Base-by-base conservation (phyloP, 92 coral and sea anemone genomes). In the Pocillopora grandis region DNA sequence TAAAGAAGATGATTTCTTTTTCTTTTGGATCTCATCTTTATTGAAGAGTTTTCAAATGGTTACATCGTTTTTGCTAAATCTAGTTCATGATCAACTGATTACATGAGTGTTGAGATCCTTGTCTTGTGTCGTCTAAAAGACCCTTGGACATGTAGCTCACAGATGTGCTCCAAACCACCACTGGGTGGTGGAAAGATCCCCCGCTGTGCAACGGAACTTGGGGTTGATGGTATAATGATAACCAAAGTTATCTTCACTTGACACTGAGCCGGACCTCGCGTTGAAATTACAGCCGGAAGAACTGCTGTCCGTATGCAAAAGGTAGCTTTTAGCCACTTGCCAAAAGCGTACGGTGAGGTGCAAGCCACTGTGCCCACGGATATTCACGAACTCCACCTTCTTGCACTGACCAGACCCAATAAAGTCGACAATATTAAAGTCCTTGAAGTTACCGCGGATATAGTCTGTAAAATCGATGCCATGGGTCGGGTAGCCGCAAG, bases 141-240 rank as follows among this genome's bases (percentile, higher is more conserved):
- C 49, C 49, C 1, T 42, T 42, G 3, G 49, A 6, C 6, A 6
- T 42, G 4, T 0, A 2, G 72, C 18, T 88, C 76, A 86, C 78
- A 86, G 75, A 71, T 89, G 87, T 42, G 93, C 96, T 49, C 96
- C 93, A 52, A 92, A 90, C 93, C 92, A 90, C 93, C 92, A 92
- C 87, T 92, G 89, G 11, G 92, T 92, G 58, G 95, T 89, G 12
- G 89, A 80, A 55, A 71, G 62, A 62, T 71, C 62, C 66, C 80
- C 79, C 31, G 91, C 89, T 18, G 90, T 90, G 74, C 96, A 92
- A 66, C 96, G 88, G 90, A 92, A 92, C 60, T 85, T 90, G 1
- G 78, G 77, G 75, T 92, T 92, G 75, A 67, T 76, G n/a, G 0
- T 0, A 5, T 1, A 5, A 85, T 77, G 49, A 49, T 15, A 65